Evolutionary conservation across 2,888 invertebrate genomes (phyloP).

Genomic region (Andrena camellia): DNA sequence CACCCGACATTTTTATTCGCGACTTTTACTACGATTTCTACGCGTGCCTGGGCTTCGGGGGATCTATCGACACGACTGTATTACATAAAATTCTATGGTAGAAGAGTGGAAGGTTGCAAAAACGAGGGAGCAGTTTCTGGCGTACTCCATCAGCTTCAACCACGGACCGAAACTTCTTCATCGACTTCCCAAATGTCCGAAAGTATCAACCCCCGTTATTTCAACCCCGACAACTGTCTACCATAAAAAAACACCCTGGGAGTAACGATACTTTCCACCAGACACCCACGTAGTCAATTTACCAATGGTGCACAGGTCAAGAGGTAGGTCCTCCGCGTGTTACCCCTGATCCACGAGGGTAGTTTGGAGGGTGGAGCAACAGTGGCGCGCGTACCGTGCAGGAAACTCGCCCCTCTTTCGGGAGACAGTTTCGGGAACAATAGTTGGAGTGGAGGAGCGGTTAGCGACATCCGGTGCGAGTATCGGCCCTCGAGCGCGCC

Average conservation of each 20-base stretch:
- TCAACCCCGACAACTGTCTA: too few relatives aligned
- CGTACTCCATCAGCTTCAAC: too few relatives aligned
- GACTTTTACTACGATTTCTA: too few relatives aligned
- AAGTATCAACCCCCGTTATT: too few relatives aligned
- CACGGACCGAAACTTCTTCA: too few relatives aligned
- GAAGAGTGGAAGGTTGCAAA: too few relatives aligned
- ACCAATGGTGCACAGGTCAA: background rate
- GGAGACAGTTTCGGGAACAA: conserved; percentile 45
- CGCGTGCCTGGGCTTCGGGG: too few relatives aligned
- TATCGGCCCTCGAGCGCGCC: conserved; percentile 21
- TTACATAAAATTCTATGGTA: too few relatives aligned
- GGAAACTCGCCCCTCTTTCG: background rate
- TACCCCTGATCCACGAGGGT: background rate
- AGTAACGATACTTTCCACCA: background rate
- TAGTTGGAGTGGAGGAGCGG: conserved; percentile 30
- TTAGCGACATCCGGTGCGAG: conserved; percentile 53
- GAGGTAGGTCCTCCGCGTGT: background rate
- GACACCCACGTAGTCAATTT: background rate
- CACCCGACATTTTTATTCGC: too few relatives aligned
- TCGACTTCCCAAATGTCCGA: too few relatives aligned
- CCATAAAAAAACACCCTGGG: background rate
- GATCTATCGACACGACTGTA: too few relatives aligned
- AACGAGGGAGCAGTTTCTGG: too few relatives aligned
- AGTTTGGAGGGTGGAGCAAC: background rate
- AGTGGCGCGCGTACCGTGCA: background rate